Base-by-base conservation (phyloP, 2,797 vertebrate genomes). In the Triplophysa bombifrons region DNA sequence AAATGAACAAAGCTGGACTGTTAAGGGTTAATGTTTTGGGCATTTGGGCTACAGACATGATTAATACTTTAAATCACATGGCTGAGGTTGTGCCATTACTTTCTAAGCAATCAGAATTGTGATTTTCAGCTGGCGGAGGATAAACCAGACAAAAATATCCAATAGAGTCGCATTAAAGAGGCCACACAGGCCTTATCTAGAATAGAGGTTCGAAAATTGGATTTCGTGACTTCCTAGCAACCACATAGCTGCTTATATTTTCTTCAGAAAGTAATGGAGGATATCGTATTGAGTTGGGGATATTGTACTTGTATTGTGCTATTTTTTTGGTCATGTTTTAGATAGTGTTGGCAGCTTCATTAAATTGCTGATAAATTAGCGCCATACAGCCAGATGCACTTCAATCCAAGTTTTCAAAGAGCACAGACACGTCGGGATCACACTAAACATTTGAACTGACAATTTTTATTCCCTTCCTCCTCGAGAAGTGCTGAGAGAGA, bases 321-420 rank as follows among this genome's bases (percentile, higher is more conserved):
- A 60, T 13, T 7, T 60, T 60, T 16, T 19, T 17, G 34, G 34
- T 38, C 1, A 6, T 38, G 34, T 17, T 34, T 34, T 9, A 19
- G 5, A 30, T 34, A 53, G 51, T 10, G 19, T 55, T 55, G 56
- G 20, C 13, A 14, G 22, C 27, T 27, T 60, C 4, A 60, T 27
- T 27, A 60, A n/a, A 44, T 34, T 38, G 19, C 17, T 3, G 41
- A 44, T 65, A 44, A 76, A 85, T 82, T 70, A 63, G 70, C 72
- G 68, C 53, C 77, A 69, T 64, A 51, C 17, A 20, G 13, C 5
- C 7, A 51, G 61, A 38, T 14, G 56, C 27, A 74, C 50, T 72
- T 78, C 69, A 53, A 51, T 64, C n/a, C 27, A 78, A 81, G 72
- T 84, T 82, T 38, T 78, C 4, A 74, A 77, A 56, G 69, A 69